Evolutionary conservation across 2,113 vertebrate genomes (phyloP), one percentile per base, ranked within the genome.

Genomic region (Paramisgurnus dabryanus): DNA sequence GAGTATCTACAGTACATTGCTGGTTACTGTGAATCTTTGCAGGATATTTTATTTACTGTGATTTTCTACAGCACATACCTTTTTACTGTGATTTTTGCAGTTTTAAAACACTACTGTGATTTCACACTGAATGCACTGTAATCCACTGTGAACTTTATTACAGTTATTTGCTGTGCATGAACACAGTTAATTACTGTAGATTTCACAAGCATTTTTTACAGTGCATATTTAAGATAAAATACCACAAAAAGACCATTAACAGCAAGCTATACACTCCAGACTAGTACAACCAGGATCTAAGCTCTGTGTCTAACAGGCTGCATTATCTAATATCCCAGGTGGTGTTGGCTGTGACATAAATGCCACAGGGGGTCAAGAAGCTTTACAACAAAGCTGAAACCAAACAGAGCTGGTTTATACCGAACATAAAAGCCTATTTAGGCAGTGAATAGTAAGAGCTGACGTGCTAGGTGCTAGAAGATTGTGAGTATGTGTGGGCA

Each of bases 301-400:
- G 53, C 34, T 58, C 53, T 39, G 41, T 11, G 22, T 40, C 39
- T 10, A 61, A 63, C 71, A 64, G 65, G 47, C 45, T 40, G 61
- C 27, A 50, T 18, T n/a, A 64, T 49, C 55, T 34, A 43, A 22
- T 58, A 63, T 76, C 61, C 53, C 13, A 66, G 53, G 61, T n/a
- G 4, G n/a, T 17, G 39, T 63, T 72, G 17, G 55, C 70, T 73
- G 55, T 13, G 12, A n/a, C 18, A 64, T 57, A 27, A 34, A 69
- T 9, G 13, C 41, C 41, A 76, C 6, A 64, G 40, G 10, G 5
- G 43, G 3, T 60, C 22, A 53, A 73, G 18, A 10, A 41, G 10
- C 73, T 67, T 58, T 27, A 65, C 22, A 70, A 70, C 40, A 64
- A 61, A 78, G 15, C 22, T n/a, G 27, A 58, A 61, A 58, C 41